Percentiles rank a stretch among this genome's conserved stretches.
phyloP scores from a whole-genome alignment of 2,888 invertebrate species.

The Copidosoma aretas region DNA sequence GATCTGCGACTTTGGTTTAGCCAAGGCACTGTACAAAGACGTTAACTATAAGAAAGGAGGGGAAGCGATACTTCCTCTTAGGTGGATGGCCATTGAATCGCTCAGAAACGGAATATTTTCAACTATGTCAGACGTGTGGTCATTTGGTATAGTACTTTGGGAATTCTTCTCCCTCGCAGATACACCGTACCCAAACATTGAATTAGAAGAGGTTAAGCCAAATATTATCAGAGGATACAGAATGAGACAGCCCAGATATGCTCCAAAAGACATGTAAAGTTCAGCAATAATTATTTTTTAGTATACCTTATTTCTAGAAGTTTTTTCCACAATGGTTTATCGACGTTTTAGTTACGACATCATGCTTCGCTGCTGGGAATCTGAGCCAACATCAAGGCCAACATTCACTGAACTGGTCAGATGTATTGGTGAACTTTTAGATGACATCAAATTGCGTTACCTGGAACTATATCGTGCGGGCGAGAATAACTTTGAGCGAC shows the following conservation, averaged over 20 bases:
- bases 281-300: background rate
- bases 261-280: constrained; percentile 77
- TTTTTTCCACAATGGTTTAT: background rate
- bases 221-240: constrained; percentile 87
- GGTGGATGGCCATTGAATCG: constrained; percentile 96
- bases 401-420: constrained; percentile 79
- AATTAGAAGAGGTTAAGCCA: constrained; percentile 75
- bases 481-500: constrained; percentile 70
- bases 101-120: constrained; percentile 90
- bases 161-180: constrained; percentile 83
- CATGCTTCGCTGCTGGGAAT: constrained; percentile 88
- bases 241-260: constrained; percentile 85
- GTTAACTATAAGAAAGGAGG: constrained; percentile 91
- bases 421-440: constrained; percentile 78
- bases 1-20: constrained; percentile 95
- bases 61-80: constrained; percentile 85
- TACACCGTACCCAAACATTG: constrained; percentile 86
- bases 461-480: constrained; percentile 84
- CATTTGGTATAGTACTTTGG: constrained; percentile 85
- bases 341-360: constrained; percentile 69
- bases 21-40: constrained; percentile 87
- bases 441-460: constrained; percentile 84
- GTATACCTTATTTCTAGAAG: background rate
- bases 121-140: constrained; percentile 95
- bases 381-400: constrained; percentile 79